Evolutionary conservation across 2,888 invertebrate genomes (phyloP).

Genomic region (Drosophila greeni): DNA sequence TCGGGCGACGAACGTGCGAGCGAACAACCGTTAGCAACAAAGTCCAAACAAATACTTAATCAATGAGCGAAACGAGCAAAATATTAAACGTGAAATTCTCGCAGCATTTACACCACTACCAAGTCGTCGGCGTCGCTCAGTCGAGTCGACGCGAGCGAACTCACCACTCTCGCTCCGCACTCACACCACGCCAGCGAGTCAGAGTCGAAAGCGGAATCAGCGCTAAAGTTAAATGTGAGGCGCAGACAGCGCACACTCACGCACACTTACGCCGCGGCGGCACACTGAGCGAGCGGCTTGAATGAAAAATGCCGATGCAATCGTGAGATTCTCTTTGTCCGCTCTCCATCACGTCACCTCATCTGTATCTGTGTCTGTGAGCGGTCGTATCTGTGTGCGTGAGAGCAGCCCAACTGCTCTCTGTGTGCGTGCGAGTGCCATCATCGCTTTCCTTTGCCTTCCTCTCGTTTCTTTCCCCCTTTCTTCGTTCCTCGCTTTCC

Average conservation of each 20-base stretch:
- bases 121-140: slow-evolving; percentile 16
- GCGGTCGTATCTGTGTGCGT: slow-evolving; percentile 7
- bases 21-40: slow-evolving; percentile 75
- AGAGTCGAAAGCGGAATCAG: slow-evolving; percentile 62
- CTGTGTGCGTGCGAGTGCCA: slow-evolving; percentile 53
- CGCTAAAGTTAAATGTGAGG: slow-evolving; percentile 67
- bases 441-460: slow-evolving; percentile 60
- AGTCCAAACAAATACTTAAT: slow-evolving; percentile 78
- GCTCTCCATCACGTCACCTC: slow-evolving; percentile 24
- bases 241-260: slow-evolving; percentile 43
- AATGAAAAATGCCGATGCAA: slow-evolving; percentile 76
- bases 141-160: slow-evolving; percentile 15
- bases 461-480: not conserved
- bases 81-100: slow-evolving; percentile 51
- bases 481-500: slow-evolving; percentile 56
- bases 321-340: slow-evolving; percentile 48
- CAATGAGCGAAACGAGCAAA: slow-evolving; percentile 47
- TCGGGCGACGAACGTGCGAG: slow-evolving; percentile 36
- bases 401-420: slow-evolving; percentile 9
- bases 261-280: slow-evolving; percentile 4
- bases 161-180: slow-evolving; percentile 20
- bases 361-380: slow-evolving; percentile 45
- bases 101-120: slow-evolving; percentile 37
- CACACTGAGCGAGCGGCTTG: slow-evolving; percentile 56
- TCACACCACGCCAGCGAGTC: slow-evolving; percentile 15